Base-by-base conservation (phyloP, 1,140 invertebrate genomes). In the Conopomorpha cramerella region DNA sequence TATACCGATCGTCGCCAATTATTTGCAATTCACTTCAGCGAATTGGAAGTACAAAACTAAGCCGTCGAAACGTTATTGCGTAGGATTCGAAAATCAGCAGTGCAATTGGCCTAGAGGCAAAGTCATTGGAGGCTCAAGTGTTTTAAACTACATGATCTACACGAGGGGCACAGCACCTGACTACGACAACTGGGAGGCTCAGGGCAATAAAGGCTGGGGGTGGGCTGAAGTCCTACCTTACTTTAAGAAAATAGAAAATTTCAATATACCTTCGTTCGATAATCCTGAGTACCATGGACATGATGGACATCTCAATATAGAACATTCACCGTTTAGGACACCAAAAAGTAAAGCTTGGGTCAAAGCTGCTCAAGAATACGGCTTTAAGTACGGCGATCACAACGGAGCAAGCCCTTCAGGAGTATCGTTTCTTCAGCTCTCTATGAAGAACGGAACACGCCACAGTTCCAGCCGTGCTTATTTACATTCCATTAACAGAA, bases 101-200 rank as follows among this genome's bases (percentile, higher is more conserved):
- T 84, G 90, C 54, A 84, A 87, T 36, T 90, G 83, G 83, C 86
- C 89, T 0, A 70, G 87, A 32, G 88, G 88, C 1, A 91, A 90
- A 60, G 87, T 89, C 0, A 81, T 92, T 49, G 93, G 93, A 6
- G 93, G 93, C 1, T 92, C 88, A 0, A 91, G 88, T 29, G 88
- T 90, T 0, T 64, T 96, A 0, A 95, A 96, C 56, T 93, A 92
- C 41, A 93, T 96, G 93, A 91, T 95, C 26, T 93, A 94, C 45
- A 90, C 91, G 0, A 86, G 94, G 48, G 91, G 92, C 3, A 68
- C 89, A 52, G 73, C 82, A 3, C 49, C 56, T 7, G 90, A 95
- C 55, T 96, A 89, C 51, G 86, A 96, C 51, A 66, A 82, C 11
- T 95, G 93, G 92, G 82, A 82, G 13, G 50, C 53, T 1, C 62